These are phyloP conservation scores for Arctopsyche grandis DNA, from an alignment of 1,140 invertebrate species.

Conservation along the genomic window DNA sequence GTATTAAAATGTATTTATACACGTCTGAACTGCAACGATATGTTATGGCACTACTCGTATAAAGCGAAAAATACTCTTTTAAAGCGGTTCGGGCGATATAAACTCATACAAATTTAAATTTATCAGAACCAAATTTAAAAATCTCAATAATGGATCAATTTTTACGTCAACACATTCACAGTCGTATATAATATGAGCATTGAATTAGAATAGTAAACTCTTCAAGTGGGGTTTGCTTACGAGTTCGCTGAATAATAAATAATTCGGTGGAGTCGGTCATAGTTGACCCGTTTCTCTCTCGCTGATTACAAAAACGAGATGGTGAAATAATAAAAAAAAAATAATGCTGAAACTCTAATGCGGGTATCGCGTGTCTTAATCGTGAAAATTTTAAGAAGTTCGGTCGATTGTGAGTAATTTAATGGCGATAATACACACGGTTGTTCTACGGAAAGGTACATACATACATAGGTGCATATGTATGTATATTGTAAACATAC, in stretches of 20 bases:
- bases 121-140: too few relatives aligned
- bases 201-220: too few relatives aligned
- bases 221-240: too few relatives aligned
- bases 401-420: constrained; percentile 30
- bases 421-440: constrained; percentile 21
- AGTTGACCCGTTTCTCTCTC: constrained; percentile 23
- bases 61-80: too few relatives aligned
- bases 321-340: not conserved
- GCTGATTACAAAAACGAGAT: constrained; percentile 20
- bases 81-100: too few relatives aligned
- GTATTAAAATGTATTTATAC: too few relatives aligned
- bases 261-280: not conserved
- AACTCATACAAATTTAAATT: too few relatives aligned
- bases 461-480: not conserved
- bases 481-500: not conserved
- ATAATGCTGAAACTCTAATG: constrained; percentile 2
- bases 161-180: too few relatives aligned
- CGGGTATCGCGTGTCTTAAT: constrained; percentile 15
- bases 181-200: too few relatives aligned
- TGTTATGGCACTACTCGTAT: too few relatives aligned
- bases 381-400: constrained; percentile 34
- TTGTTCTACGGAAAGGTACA: not conserved
- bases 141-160: too few relatives aligned
- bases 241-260: constrained; percentile 11
- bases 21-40: too few relatives aligned